Percentiles rank a stretch among this genome's conserved stretches.
phyloP scores from a whole-genome alignment of 2,888 invertebrate species.

The Drosophila anomalipes region DNA sequence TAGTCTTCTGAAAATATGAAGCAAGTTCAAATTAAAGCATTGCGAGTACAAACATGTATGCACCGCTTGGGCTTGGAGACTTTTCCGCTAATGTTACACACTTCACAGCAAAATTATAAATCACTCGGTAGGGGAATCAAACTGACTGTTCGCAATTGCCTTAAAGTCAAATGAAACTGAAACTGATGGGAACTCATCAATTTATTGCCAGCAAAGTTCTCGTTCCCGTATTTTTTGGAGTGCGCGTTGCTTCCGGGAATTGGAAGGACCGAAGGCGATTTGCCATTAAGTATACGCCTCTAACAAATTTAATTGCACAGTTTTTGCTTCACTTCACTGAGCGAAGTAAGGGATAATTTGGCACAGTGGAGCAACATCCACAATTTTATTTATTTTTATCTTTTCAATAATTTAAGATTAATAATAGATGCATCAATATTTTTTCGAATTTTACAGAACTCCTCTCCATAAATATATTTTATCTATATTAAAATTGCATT shows the following conservation, averaged over 20 bases:
- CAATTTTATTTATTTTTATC: background rate
- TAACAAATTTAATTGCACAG: constrained; percentile 62
- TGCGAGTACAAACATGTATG: background rate
- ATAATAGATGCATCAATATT: background rate
- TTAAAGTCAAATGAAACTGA: constrained; percentile 54
- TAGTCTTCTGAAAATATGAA: background rate
- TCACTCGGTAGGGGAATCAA: background rate
- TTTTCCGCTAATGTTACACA: too few species aligned
- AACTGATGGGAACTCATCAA: constrained; percentile 62
- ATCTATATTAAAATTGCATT: background rate
- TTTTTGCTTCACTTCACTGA: constrained; percentile 1
- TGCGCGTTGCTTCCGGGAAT: constrained; percentile 26
- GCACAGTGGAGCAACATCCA: background rate
- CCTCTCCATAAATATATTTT: background rate
- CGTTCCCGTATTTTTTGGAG: constrained; percentile 2
- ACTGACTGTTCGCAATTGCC: constrained; percentile 38
- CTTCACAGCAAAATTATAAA: background rate
- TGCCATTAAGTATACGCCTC: constrained; percentile 45
- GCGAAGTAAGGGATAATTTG: background rate
- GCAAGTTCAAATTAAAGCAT: background rate
- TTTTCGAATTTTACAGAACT: background rate
- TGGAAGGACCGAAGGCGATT: constrained; percentile 33
- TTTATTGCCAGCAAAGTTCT: constrained; percentile 32
- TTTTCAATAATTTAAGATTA: background rate
- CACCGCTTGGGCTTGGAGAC: background rate